Percentiles rank a stretch among this genome's conserved stretches.
Evolutionary conservation across 1,140 invertebrate genomes (phyloP).

Genomic region (Orchestia grillus): DNA sequence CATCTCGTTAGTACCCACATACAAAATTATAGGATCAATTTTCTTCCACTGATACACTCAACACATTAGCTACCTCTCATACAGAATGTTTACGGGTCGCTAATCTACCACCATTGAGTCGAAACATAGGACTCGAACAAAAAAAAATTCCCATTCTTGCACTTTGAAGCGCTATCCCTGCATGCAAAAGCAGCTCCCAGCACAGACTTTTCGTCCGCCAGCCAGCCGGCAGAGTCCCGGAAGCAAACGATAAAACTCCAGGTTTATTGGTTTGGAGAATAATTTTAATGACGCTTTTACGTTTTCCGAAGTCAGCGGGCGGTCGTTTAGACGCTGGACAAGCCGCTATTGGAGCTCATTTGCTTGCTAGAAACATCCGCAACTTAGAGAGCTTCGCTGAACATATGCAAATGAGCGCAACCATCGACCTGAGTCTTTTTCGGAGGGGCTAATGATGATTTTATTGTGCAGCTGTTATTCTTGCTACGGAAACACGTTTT

Average conservation of each 20-base stretch:
- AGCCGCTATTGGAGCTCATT: background rate
- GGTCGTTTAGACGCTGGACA: constrained; percentile 5
- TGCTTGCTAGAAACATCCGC: background rate
- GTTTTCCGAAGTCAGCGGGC: background rate
- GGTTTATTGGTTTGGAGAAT: background rate
- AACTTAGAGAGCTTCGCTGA: background rate
- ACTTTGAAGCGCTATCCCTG: background rate
- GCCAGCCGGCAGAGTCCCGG: background rate
- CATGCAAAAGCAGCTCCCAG: background rate
- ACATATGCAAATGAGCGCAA: background rate
- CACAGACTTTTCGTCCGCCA: background rate
- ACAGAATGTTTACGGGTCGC: background rate
- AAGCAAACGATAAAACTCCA: background rate
- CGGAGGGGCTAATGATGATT: background rate
- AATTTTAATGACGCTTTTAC: background rate
- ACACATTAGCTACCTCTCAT: background rate
- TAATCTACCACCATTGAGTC: background rate
- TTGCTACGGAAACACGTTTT: background rate
- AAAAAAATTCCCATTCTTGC: background rate
- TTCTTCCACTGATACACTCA: background rate
- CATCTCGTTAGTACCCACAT: too few species aligned
- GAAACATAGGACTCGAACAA: background rate
- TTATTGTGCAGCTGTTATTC: background rate
- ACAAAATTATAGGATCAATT: too few species aligned
- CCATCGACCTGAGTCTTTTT: background rate